Percentiles rank a stretch among this genome's conserved stretches.
phyloP scores from a whole-genome alignment of 2,113 vertebrate genomes.

The Pseudonaja textilis region DNA sequence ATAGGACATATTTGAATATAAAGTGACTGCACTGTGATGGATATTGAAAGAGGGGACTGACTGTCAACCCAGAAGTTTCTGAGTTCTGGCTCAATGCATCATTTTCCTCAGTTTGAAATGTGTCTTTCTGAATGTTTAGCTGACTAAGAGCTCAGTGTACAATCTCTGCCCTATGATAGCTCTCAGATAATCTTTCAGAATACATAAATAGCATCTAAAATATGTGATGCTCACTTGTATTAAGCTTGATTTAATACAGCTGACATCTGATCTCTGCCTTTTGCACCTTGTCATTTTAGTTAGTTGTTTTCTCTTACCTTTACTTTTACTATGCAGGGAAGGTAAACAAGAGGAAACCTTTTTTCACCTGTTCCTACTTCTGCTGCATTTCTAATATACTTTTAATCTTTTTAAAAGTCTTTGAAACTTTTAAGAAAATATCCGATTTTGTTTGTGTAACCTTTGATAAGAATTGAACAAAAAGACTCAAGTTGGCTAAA shows the following conservation, averaged over 20 bases:
- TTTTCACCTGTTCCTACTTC: background rate
- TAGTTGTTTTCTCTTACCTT: background rate
- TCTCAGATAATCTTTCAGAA: background rate
- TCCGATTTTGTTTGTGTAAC: too few relatives aligned
- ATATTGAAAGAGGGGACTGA: background rate
- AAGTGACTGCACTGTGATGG: background rate
- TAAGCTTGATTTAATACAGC: background rate
- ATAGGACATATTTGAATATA: background rate
- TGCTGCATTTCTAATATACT: background rate
- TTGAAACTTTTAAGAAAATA: background rate
- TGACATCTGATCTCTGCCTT: background rate
- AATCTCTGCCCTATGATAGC: background rate
- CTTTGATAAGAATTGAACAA: background rate
- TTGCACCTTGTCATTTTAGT: slow-evolving; percentile 1
- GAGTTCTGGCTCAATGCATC: background rate
- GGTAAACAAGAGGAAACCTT: background rate
- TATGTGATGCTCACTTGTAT: background rate
- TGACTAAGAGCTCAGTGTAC: background rate
- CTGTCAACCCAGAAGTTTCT: background rate
- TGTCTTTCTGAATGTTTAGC: background rate
- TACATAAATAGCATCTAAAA: background rate
- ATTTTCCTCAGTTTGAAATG: background rate
- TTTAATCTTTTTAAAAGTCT: background rate
- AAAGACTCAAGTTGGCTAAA: background rate
- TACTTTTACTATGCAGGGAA: background rate